Base-by-base conservation (phyloP, 1,140 invertebrate species). In the Ruditapes philippinarum region DNA sequence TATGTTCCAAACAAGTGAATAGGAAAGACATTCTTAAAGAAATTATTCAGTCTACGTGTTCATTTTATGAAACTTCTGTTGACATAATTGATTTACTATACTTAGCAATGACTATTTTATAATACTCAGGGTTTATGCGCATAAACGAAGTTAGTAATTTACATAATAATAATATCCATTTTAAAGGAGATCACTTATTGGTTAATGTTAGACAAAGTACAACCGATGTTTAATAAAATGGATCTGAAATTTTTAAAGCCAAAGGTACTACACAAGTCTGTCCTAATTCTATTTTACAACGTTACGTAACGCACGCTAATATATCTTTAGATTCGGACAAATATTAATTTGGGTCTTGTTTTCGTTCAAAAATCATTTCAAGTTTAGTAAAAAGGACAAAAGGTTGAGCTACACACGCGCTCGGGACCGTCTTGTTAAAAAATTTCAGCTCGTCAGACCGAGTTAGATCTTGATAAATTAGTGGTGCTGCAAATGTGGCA, bases 211-310 rank as follows among this genome's bases (percentile, higher is more conserved):
- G n/a, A 85, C 19, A 88, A n/a, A 22, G 49, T 49, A n/a, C n/a
- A n/a, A n/a, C n/a, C 60, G 88, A 3, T 19, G 62, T 17, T 80
- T 14, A 31, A 5, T 81, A 91, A 65, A 88, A 84, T 54, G 88
- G 90, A 81, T 86, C 88, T 33, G 84, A 91, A 78, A 65, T 91
- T 76, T 40, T 88, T 4, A n/a, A n/a, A n/a, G n/a, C n/a, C n/a
- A n/a, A n/a, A n/a, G n/a, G n/a, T n/a, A n/a, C n/a, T n/a, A n/a
- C n/a, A n/a, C n/a, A n/a, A n/a, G n/a, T n/a, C n/a, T n/a, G n/a
- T n/a, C n/a, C n/a, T n/a, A n/a, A n/a, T n/a, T n/a, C n/a, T n/a
- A n/a, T n/a, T n/a, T n/a, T n/a, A n/a, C n/a, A n/a, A n/a, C n/a
- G n/a, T n/a, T n/a, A n/a, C n/a, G n/a, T n/a, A n/a, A n/a, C n/a